A percentile compares a stretch with the other conserved stretches of the same genome.
phyloP scores from a whole-genome alignment of 2,797 vertebrate genomes.

The Cossypha niveicapilla region DNA sequence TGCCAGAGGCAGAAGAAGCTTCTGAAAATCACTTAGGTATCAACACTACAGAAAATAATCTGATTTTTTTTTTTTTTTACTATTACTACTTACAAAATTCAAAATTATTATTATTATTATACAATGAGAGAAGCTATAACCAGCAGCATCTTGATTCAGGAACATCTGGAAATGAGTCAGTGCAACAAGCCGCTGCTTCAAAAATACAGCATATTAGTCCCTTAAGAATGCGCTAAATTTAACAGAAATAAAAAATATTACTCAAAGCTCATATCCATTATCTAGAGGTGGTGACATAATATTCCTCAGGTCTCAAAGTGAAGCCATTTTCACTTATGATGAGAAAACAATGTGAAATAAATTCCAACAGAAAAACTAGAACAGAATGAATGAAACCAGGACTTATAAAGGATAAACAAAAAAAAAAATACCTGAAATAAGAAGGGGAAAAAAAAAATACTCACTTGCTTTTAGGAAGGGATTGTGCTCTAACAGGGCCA shows the following conservation, averaged over 20 bases:
- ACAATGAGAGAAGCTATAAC: neutral
- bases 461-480: neutral
- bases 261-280: neutral
- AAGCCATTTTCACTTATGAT: neutral
- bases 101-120: slow-evolving; percentile 33
- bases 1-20: slow-evolving; percentile 54
- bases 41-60: slow-evolving; percentile 37
- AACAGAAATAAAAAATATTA: neutral
- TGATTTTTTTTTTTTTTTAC: neutral
- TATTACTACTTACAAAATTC: slow-evolving; percentile 11
- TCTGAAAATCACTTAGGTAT: slow-evolving; percentile 65
- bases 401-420: neutral
- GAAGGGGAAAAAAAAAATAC: neutral
- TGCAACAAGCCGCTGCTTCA: neutral
- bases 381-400: neutral
- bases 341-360: neutral
- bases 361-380: neutral
- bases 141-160: neutral
- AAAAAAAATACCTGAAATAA: neutral
- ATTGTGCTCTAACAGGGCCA: neutral
- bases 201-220: neutral
- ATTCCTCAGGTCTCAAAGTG: neutral
- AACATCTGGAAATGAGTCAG: neutral
- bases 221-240: neutral
- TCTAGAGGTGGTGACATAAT: neutral